Evolutionary conservation across 53 echinoderm and acorn worm species (phyloP).

Genomic region (Mesocentrotus franciscanus): DNA sequence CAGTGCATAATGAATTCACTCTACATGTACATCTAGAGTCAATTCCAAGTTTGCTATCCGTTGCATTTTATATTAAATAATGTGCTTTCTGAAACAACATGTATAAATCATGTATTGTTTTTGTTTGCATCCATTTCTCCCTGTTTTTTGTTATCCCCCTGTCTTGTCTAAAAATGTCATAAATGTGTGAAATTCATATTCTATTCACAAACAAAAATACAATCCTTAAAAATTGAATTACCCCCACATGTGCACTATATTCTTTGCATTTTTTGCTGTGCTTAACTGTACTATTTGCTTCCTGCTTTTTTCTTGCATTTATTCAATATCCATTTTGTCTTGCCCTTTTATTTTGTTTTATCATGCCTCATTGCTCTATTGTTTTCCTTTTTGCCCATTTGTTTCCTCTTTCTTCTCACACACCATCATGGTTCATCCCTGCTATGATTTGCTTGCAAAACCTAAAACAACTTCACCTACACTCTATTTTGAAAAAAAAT

Average conservation of each 20-base stretch:
- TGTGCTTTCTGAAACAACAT: no score
- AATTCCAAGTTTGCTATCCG: background rate
- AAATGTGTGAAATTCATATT: background rate
- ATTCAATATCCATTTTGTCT: background rate
- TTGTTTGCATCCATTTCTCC: slow-evolving; percentile 14
- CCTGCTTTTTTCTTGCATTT: slow-evolving; percentile 14
- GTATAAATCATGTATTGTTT: background rate
- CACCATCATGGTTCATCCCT: background rate
- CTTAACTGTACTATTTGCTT: background rate
- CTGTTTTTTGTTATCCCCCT: background rate
- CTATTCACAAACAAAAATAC: no score
- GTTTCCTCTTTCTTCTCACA: background rate
- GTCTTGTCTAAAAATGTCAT: background rate
- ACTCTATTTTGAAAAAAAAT: no score
- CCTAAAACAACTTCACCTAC: background rate
- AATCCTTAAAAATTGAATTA: background rate
- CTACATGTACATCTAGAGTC: background rate
- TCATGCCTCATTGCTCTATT: slow-evolving; percentile 24
- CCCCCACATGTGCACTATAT: background rate
- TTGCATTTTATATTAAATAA: background rate
- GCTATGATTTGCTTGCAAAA: slow-evolving; percentile 10
- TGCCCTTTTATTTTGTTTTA: background rate
- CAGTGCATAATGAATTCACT: no score
- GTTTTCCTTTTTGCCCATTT: background rate
- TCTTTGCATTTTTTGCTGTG: background rate